These are phyloP conservation scores for Reinhardtius hippoglossoides DNA, from an alignment of 2,113 vertebrate genomes.

Conservation along the genomic window DNA sequence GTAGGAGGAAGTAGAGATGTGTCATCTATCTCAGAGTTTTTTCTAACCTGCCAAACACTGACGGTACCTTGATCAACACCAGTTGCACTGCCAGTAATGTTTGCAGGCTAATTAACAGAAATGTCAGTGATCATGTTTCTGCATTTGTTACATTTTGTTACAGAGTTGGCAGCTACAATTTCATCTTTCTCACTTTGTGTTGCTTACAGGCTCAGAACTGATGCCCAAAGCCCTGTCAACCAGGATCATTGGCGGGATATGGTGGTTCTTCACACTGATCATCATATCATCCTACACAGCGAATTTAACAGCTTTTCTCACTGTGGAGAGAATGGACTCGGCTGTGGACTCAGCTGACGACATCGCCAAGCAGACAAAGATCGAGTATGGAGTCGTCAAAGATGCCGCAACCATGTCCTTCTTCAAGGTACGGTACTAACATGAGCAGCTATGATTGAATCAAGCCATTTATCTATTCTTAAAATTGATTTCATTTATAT, in stretches of 20 bases:
- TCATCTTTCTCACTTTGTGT: slow-evolving; percentile 27
- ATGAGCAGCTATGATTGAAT: neutral
- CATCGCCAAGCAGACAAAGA: slow-evolving; percentile 98
- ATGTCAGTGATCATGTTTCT: slow-evolving; percentile 25
- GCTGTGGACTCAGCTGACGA: slow-evolving; percentile 96
- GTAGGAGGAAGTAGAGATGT: too few relatives aligned
- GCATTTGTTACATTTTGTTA: slow-evolving; percentile 37
- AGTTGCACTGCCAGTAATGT: slow-evolving; percentile 44
- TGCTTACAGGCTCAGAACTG: slow-evolving; percentile 91
- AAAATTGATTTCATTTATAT: too few relatives aligned
- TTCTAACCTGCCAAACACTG: slow-evolving; percentile 19
- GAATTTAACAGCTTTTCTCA: slow-evolving; percentile 97
- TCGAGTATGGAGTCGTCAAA: slow-evolving; percentile 95
- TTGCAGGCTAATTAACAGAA: slow-evolving; percentile 50
- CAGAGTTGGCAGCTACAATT: slow-evolving; percentile 28
- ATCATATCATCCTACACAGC: slow-evolving; percentile 99
- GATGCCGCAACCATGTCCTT: slow-evolving; percentile 98
- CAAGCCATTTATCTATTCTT: too few relatives aligned
- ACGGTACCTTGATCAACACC: slow-evolving; percentile 43
- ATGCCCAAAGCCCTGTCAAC: slow-evolving; percentile 99
- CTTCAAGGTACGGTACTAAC: slow-evolving; percentile 89
- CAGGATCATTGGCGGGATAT: slow-evolving; percentile 98
- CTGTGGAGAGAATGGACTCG: slow-evolving; percentile 97
- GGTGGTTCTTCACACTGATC: slow-evolving; percentile 99
- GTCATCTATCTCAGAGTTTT: neutral